Conservation (phyloP, 2,797 vertebrate species). For the Pseudopleuronectes americanus region DNA sequence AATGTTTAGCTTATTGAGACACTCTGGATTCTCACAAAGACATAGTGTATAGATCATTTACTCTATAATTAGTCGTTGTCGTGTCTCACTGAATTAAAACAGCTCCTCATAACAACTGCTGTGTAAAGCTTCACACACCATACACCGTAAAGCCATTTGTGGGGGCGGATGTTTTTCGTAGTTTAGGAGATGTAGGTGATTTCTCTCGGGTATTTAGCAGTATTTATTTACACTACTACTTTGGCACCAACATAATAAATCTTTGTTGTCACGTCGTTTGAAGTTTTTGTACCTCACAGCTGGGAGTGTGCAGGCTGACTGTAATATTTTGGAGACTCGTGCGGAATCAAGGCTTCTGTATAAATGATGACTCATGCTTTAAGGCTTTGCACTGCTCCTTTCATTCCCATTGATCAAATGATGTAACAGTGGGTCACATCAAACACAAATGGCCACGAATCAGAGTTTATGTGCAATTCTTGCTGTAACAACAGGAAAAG, state of each 20-base stretch:
- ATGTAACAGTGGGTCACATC: constrained; percentile 1
- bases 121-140: constrained; percentile 64
- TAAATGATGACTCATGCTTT: too few relatives aligned
- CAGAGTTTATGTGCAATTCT: background rate
- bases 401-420: constrained; percentile 7
- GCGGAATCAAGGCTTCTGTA: too few relatives aligned
- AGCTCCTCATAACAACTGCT: constrained; percentile 38
- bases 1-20: constrained; percentile 1
- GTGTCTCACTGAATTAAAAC: constrained; percentile 36
- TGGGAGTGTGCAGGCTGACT: background rate
- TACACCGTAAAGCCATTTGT: constrained; percentile 64
- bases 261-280: constrained; percentile 1
- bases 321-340: background rate
- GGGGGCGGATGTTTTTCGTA: constrained; percentile 71
- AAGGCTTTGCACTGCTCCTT: background rate
- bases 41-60: constrained; percentile 9
- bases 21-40: constrained; percentile 1
- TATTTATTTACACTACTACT: constrained; percentile 25
- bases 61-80: constrained; percentile 18
- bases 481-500: background rate
- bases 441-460: background rate
- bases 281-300: constrained; percentile 1
- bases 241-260: constrained; percentile 12
- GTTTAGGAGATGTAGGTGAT: constrained; percentile 45
- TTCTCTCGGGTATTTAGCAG: constrained; percentile 24